These are phyloP conservation scores for Aepyceros melampus DNA, from an alignment of 2,113 vertebrate species.

Conservation along the genomic window DNA sequence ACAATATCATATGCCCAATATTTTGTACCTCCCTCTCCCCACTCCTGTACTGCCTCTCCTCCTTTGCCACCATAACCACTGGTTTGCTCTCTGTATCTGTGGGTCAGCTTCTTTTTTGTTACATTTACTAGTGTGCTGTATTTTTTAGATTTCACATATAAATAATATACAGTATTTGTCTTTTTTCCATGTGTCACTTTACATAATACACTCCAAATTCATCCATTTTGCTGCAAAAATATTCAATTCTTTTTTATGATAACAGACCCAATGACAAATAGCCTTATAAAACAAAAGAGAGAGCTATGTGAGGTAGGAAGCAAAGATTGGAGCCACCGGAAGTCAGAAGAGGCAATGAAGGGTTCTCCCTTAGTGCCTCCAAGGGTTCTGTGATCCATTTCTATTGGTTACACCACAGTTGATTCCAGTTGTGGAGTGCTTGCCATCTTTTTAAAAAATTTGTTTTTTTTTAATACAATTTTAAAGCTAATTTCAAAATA, in stretches of 20 bases:
- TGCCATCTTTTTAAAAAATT: background rate
- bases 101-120: background rate
- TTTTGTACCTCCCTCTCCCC: background rate
- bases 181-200: background rate
- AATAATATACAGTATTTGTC: background rate
- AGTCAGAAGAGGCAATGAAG: background rate
- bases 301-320: background rate
- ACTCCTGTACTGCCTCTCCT: background rate
- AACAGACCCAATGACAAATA: background rate
- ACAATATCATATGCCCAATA: background rate
- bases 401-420: accelerated
- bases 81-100: background rate
- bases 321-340: background rate
- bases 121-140: background rate
- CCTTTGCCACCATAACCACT: background rate
- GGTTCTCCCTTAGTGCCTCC: too few species aligned
- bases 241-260: background rate
- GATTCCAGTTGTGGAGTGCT: background rate
- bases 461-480: background rate
- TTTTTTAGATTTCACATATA: background rate
- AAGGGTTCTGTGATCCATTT: background rate
- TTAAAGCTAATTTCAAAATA: background rate
- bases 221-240: background rate
- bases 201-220: background rate
- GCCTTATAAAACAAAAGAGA: background rate